Conservation (phyloP, 2,888 invertebrate species). For the Mesorhabditis sp. region DNA sequence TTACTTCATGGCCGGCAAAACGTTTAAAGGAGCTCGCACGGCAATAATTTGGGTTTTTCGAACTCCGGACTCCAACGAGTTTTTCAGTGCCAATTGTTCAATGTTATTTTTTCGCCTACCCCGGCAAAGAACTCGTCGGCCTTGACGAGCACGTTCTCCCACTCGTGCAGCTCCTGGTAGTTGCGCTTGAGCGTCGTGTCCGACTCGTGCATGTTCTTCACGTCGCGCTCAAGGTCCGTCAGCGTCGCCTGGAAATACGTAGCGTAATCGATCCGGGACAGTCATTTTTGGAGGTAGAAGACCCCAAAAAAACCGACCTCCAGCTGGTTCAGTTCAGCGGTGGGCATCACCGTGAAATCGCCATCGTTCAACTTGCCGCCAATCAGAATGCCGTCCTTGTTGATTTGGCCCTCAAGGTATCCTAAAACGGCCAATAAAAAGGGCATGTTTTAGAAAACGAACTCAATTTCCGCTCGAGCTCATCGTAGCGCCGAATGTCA, state of each 20-base stretch:
- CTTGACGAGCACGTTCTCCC: conserved; percentile 54
- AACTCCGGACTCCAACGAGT: neutral
- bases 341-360: conserved; percentile 82
- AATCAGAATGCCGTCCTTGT: conserved; percentile 92
- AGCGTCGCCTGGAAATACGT: conserved; percentile 36
- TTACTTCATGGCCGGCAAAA: neutral
- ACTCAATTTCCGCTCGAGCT: conserved; percentile 70
- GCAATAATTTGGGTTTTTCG: neutral
- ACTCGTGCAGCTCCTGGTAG: conserved; percentile 53
- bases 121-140: conserved; percentile 56
- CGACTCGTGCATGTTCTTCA: conserved; percentile 54
- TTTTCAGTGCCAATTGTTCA: neutral
- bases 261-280: neutral
- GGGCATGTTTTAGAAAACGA: conserved; percentile 6
- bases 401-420: conserved; percentile 92
- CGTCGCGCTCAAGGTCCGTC: conserved; percentile 54
- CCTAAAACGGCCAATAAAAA: conserved; percentile 52
- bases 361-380: conserved; percentile 68
- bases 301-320: conserved; percentile 68
- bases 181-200: conserved; percentile 52
- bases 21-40: neutral
- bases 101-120: conserved; percentile 17
- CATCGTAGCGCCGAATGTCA: conserved; percentile 93
- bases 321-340: conserved; percentile 95
- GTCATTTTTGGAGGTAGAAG: too few relatives aligned